phyloP scores from a whole-genome alignment of 2,113 vertebrate species.

The Bos javanicus region DNA sequence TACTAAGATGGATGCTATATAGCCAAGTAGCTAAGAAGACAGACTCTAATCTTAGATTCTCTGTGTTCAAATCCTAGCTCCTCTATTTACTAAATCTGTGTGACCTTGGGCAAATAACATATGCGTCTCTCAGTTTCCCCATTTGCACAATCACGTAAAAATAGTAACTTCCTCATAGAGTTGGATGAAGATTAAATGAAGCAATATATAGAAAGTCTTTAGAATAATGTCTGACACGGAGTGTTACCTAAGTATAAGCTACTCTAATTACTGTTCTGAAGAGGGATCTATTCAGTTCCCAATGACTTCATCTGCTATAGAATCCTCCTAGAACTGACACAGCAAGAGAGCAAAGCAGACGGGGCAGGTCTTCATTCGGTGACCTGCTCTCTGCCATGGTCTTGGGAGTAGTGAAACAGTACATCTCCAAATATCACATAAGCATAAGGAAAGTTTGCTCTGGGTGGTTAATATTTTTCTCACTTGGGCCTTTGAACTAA shows the following conservation, averaged over 20 bases:
- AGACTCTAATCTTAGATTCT: neutral
- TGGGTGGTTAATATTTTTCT: neutral
- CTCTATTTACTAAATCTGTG: neutral
- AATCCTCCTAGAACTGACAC: neutral
- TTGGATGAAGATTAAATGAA: neutral
- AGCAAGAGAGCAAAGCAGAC: neutral
- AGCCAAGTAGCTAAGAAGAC: neutral
- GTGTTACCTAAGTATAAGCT: neutral
- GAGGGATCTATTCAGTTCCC: neutral
- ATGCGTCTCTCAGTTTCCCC: neutral
- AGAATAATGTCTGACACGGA: neutral
- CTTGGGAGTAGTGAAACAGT: neutral
- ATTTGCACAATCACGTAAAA: neutral
- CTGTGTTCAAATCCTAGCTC: neutral
- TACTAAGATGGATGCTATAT: neutral
- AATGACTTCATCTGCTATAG: neutral
- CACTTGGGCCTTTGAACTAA: constrained; percentile 3
- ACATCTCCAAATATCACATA: neutral
- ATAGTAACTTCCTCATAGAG: neutral
- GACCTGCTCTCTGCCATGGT: too few species aligned
- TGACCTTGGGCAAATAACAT: neutral
- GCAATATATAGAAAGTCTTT: neutral
- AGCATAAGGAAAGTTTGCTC: neutral
- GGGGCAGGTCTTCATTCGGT: neutral
- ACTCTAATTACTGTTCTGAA: neutral